These are phyloP conservation scores for Euthynnus affinis DNA, from an alignment of 2,797 vertebrate species.

Conservation along the genomic window DNA sequence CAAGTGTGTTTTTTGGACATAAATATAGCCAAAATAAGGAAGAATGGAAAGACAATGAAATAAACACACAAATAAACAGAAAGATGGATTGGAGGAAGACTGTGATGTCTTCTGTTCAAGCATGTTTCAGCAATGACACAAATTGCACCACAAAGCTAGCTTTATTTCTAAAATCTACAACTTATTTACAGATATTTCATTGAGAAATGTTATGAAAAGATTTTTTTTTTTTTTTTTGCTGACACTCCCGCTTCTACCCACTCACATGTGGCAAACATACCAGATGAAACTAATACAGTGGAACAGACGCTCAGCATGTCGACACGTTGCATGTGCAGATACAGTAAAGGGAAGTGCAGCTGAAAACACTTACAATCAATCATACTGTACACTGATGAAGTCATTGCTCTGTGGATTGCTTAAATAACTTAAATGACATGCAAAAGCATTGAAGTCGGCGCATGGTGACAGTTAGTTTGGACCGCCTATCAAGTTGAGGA, in stretches of 20 bases:
- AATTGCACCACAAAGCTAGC: neutral
- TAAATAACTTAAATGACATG: constrained; percentile 48
- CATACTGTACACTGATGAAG: constrained; percentile 41
- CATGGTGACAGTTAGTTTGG: constrained; percentile 33
- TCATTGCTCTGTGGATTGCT: constrained; percentile 43
- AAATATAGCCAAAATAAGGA: neutral
- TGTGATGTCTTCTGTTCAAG: neutral
- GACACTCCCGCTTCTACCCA: neutral
- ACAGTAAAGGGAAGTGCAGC: constrained; percentile 44
- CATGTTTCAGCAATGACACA: constrained; percentile 1
- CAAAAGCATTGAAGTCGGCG: constrained; percentile 34
- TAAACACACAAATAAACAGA: neutral
- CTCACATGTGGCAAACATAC: constrained; percentile 21
- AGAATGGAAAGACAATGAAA: neutral
- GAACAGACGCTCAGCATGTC: constrained; percentile 26
- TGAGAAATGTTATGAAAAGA: neutral
- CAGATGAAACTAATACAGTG: constrained; percentile 44
- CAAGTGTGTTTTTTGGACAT: constrained; percentile 8
- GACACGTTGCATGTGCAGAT: constrained; percentile 29
- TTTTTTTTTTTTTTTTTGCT: neutral
- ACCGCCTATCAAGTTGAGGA: constrained; percentile 3
- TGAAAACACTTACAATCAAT: constrained; percentile 68
- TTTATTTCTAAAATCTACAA: neutral
- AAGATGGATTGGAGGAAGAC: neutral
- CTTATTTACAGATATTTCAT: neutral